Percentiles rank a stretch among this genome's conserved stretches.
phyloP scores from a whole-genome alignment of 2,797 vertebrate species.

The Macropodus opercularis region DNA sequence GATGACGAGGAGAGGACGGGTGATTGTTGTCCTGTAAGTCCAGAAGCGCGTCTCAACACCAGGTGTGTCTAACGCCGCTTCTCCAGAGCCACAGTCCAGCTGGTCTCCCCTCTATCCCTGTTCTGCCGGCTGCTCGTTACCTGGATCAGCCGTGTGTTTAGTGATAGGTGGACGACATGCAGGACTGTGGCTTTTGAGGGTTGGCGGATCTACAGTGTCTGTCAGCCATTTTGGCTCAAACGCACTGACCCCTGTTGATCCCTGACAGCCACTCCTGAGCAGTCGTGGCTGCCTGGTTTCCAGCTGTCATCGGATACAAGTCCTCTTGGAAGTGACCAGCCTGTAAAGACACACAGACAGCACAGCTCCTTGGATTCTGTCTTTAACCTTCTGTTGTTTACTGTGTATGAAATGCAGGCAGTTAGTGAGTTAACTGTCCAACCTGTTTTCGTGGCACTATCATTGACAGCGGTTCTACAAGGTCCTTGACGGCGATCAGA shows the following conservation, averaged over 20 bases:
- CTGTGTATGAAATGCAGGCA: conserved; percentile 4
- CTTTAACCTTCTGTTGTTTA: conserved; percentile 38
- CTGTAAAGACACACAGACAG: conserved; percentile 66
- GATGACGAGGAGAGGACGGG: neutral
- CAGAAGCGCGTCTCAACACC: too few relatives aligned
- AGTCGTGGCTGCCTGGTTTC: conserved; percentile 84
- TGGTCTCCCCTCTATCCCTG: too few relatives aligned
- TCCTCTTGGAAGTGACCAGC: conserved; percentile 89
- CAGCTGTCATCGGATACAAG: conserved; percentile 89
- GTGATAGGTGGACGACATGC: too few relatives aligned
- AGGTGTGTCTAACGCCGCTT: too few relatives aligned
- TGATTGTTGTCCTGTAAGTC: neutral
- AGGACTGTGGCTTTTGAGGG: too few relatives aligned
- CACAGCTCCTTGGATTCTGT: neutral
- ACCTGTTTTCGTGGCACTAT: conserved; percentile 89
- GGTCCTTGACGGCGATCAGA: conserved; percentile 84
- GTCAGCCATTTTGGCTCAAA: neutral
- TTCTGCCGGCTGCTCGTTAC: too few relatives aligned
- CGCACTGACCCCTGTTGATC: conserved; percentile 83
- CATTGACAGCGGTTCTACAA: conserved; percentile 90
- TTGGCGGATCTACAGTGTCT: neutral
- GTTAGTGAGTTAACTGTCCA: accelerated
- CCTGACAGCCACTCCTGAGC: conserved; percentile 89
- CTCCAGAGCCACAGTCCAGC: too few relatives aligned
- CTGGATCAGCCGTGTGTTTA: too few relatives aligned